phyloP scores from a whole-genome alignment of 2,888 invertebrate species.

The Zhengitettix transpicula region DNA sequence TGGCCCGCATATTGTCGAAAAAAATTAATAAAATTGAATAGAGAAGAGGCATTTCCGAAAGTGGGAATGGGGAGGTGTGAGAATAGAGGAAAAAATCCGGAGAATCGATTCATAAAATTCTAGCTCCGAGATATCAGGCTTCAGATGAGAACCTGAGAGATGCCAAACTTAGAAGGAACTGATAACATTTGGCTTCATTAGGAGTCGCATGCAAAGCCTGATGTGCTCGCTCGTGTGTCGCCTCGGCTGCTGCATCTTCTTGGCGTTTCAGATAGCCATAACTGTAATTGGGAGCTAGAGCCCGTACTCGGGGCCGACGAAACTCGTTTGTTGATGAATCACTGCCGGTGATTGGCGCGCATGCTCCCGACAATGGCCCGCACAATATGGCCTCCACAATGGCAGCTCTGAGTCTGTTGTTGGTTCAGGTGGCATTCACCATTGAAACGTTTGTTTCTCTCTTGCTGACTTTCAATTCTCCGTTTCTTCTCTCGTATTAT shows the following conservation, averaged over 20 bases:
- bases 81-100: too few species aligned
- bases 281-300: neutral
- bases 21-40: too few species aligned
- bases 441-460: conserved; percentile 8
- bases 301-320: neutral
- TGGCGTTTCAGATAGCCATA: neutral
- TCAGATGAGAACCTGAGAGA: too few species aligned
- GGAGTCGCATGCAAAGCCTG: too few species aligned
- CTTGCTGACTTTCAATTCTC: conserved; percentile 9
- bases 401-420: neutral
- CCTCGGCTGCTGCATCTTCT: neutral
- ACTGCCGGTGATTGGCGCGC: neutral
- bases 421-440: conserved; percentile 10
- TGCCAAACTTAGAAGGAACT: too few species aligned
- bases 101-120: too few species aligned
- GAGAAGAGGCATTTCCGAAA: too few species aligned
- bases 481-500: neutral
- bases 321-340: neutral
- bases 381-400: neutral
- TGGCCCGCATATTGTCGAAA: too few species aligned
- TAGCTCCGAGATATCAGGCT: too few species aligned
- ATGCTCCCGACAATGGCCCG: neutral
- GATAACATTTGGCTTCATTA: too few species aligned
- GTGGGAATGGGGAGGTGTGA: too few species aligned
- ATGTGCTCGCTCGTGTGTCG: too few species aligned